phyloP scores from a whole-genome alignment of 2,797 vertebrate species.

The Urocyon cinereoargenteus region DNA sequence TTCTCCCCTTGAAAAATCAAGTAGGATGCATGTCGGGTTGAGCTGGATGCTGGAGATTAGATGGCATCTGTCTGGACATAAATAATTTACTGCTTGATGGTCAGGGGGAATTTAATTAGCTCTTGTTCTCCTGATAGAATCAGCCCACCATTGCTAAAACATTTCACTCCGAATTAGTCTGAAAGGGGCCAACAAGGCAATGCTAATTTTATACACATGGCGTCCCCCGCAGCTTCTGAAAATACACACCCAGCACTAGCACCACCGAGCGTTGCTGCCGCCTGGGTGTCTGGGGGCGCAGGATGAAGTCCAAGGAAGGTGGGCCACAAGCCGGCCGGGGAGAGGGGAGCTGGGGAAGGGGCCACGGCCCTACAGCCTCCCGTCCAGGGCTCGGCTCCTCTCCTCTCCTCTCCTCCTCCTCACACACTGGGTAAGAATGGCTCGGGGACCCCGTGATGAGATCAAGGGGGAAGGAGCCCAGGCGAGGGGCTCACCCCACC shows the following conservation, averaged over 20 bases:
- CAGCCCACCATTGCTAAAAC: slow-evolving; percentile 89
- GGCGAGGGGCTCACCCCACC: background rate
- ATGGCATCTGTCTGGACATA: slow-evolving; percentile 90
- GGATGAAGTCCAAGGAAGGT: fast-evolving
- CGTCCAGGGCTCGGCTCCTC: fast-evolving
- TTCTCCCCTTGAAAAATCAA: slow-evolving; percentile 64
- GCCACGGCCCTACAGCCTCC: background rate
- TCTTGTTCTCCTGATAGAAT: slow-evolving; percentile 91
- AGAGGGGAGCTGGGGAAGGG: fast-evolving
- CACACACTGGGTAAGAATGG: background rate
- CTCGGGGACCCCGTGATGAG: background rate
- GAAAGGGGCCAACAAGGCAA: slow-evolving; percentile 90
- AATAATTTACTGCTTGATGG: slow-evolving; percentile 90
- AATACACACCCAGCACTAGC: background rate
- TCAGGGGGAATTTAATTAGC: slow-evolving; percentile 91
- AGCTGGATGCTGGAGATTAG: slow-evolving; percentile 85
- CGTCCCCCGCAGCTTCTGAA: slow-evolving; percentile 84
- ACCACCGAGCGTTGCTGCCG: background rate
- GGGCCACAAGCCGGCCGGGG: fast-evolving
- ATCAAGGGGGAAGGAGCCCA: fast-evolving
- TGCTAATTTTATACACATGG: slow-evolving; percentile 88
- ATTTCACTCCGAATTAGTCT: slow-evolving; percentile 90
- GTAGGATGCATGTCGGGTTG: slow-evolving; percentile 74
- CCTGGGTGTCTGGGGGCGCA: background rate
- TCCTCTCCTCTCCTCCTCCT: too few species aligned